Evolutionary conservation across 92 coral and sea anemone species (phyloP).

Genomic region (Bergia puertoricense): DNA sequence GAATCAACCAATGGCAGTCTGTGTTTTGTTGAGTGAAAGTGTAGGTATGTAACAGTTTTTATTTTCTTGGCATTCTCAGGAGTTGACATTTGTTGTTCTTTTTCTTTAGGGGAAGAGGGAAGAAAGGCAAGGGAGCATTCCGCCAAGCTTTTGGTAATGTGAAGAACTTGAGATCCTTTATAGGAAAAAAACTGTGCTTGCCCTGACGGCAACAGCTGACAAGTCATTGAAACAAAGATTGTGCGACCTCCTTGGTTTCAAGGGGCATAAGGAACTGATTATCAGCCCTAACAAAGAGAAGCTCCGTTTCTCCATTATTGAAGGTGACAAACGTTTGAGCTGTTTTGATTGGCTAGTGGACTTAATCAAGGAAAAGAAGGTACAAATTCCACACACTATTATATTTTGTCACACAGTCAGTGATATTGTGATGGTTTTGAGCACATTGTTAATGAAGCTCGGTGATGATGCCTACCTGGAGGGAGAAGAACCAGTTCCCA

Average conservation of each 20-base stretch:
- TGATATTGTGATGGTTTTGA: slow-evolving; percentile 53
- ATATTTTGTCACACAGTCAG: slow-evolving; percentile 55
- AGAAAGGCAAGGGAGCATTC: slow-evolving; percentile 70
- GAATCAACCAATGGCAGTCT: slow-evolving; percentile 3
- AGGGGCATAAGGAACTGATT: not conserved
- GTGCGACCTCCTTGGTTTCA: slow-evolving; percentile 9
- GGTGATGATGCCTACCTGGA: slow-evolving; percentile 32
- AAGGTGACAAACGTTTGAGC: slow-evolving; percentile 36
- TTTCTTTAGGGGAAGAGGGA: slow-evolving; percentile 66
- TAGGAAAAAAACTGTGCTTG: slow-evolving; percentile 63
- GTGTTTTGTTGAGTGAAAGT: slow-evolving; percentile 9
- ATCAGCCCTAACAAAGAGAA: slow-evolving; percentile 54
- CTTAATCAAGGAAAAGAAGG: slow-evolving; percentile 36
- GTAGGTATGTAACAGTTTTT: not conserved
- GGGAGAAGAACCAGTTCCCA: slow-evolving; percentile 25
- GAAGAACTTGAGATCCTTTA: slow-evolving; percentile 64
- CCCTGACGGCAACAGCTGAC: slow-evolving; percentile 70
- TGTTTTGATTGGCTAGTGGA: slow-evolving; percentile 54
- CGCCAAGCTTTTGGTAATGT: slow-evolving; percentile 74
- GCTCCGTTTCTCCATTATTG: slow-evolving; percentile 41
- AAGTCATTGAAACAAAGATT: slow-evolving; percentile 9
- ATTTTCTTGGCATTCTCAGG: slow-evolving; percentile 20
- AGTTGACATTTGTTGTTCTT: not conserved
- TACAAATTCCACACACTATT: slow-evolving; percentile 39
- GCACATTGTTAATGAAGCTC: slow-evolving; percentile 40